phyloP scores from a whole-genome alignment of 2,113 vertebrate genomes.

The Saiga tatarica region DNA sequence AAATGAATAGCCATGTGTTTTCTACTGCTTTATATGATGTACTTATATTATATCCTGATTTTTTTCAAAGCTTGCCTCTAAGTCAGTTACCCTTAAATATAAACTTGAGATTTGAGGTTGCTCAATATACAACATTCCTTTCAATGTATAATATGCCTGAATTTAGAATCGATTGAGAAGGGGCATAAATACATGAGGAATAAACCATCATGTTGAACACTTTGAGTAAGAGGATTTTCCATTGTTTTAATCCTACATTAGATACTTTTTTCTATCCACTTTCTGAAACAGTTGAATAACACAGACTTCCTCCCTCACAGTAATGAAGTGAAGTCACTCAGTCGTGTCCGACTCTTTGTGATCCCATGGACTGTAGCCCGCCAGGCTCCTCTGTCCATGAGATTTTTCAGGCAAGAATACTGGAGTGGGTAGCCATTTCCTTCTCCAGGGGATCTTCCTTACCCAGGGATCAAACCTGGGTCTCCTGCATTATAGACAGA shows the following conservation, averaged over 20 bases:
- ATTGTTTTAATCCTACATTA: neutral
- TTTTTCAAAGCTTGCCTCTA: neutral
- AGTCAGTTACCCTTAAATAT: conserved; percentile 13
- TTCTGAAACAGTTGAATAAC: neutral
- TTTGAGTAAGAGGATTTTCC: neutral
- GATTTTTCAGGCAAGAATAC: neutral
- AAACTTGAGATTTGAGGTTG: neutral
- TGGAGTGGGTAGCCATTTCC: neutral
- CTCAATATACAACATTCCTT: neutral
- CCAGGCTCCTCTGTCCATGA: neutral
- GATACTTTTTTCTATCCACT: neutral
- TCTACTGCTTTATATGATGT: neutral
- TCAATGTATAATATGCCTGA: neutral
- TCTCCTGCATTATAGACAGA: neutral
- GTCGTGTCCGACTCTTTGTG: neutral
- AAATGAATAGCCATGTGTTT: conserved; percentile 42
- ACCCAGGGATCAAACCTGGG: neutral
- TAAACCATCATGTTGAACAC: neutral
- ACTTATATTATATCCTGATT: neutral
- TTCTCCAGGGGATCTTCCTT: neutral
- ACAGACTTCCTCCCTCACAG: neutral
- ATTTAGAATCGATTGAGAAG: neutral
- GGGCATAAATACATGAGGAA: neutral
- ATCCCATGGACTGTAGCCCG: fast-evolving
- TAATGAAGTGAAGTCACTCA: neutral